Evolutionary conservation across 1,140 invertebrate species (phyloP), one percentile per base, ranked within the genome.

Genomic region (Magallana angulata): DNA sequence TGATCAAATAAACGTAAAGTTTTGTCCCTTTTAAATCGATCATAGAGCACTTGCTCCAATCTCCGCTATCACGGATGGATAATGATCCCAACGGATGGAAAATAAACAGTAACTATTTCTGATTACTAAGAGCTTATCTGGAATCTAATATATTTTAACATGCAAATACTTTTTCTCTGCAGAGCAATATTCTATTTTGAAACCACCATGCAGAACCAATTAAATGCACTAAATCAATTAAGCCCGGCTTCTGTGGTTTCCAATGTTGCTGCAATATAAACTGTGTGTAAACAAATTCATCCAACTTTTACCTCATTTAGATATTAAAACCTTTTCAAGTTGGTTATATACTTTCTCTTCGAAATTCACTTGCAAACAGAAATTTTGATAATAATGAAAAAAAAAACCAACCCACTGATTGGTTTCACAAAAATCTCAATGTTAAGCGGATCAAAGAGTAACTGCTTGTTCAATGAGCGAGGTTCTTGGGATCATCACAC

Each of bases 141-240:
- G 24, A 76, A 76, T 76, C 68, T 76, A 76, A 76, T 76, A 36
- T 76, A 76, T 76, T 76, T 76, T 76, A 76, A 76, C 68, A 76
- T 76, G 68, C 68, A 36, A 76, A 76, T 76, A 76, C 68, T 76
- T 76, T 76, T 76, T 30, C 68, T 76, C 30, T 76, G 68, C 68
- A 76, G 68, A 76, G 68, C 68, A 76, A 30, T 76, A 76, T 76
- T 71, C 68, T 71, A 71, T 71, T 71, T 71, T 71, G 68, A 71
- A 71, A 71, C 68, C 7, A 76, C 68, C 68, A 24, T 76, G 68
- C 68, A 76, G 68, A 76, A 76, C 68, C 68, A 76, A 76, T 76
- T 76, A 76, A 76, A 36, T 12, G 68, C 36, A 12, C 24, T 76
- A 76, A 76, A 76, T 76, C 68, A 76, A 76, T 76, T 76, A 76